Evolutionary conservation across 2,888 invertebrate species (phyloP).

Genomic region (Molanna angustata): DNA sequence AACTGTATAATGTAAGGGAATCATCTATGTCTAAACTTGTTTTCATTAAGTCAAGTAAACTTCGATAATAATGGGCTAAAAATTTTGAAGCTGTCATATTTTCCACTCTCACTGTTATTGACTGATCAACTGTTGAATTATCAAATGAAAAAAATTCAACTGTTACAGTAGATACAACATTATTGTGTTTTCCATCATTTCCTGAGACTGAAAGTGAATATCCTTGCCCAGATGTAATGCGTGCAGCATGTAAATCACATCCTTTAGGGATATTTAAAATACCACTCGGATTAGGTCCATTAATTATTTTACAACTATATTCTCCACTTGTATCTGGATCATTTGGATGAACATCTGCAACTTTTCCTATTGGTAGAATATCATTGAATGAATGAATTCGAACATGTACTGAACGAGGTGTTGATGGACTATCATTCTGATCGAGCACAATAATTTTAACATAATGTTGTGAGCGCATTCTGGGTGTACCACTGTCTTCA

Average conservation of each 20-base stretch:
- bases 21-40: slow-evolving; percentile 63
- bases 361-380: slow-evolving; percentile 72
- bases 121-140: slow-evolving; percentile 79
- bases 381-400: slow-evolving; percentile 76
- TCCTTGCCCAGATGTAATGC: slow-evolving; percentile 68
- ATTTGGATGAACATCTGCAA: slow-evolving; percentile 89
- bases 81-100: slow-evolving; percentile 75
- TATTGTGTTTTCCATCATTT: slow-evolving; percentile 84
- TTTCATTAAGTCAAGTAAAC: slow-evolving; percentile 69
- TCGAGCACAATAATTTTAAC: slow-evolving; percentile 76
- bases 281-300: slow-evolving; percentile 57
- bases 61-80: slow-evolving; percentile 72
- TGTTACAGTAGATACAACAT: slow-evolving; percentile 83
- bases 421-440: slow-evolving; percentile 89
- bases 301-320: slow-evolving; percentile 80
- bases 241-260: slow-evolving; percentile 77
- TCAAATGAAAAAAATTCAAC: slow-evolving; percentile 79
- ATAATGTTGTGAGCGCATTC: slow-evolving; percentile 76
- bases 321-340: slow-evolving; percentile 89
- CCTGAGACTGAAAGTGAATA: slow-evolving; percentile 80
- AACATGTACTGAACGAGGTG: slow-evolving; percentile 77
- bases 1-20: slow-evolving; percentile 67
- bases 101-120: slow-evolving; percentile 70
- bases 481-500: slow-evolving; percentile 83
- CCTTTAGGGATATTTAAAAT: slow-evolving; percentile 69